phyloP scores from a whole-genome alignment of 92 coral and sea anemone species.

The Epizoanthus ramosus region DNA sequence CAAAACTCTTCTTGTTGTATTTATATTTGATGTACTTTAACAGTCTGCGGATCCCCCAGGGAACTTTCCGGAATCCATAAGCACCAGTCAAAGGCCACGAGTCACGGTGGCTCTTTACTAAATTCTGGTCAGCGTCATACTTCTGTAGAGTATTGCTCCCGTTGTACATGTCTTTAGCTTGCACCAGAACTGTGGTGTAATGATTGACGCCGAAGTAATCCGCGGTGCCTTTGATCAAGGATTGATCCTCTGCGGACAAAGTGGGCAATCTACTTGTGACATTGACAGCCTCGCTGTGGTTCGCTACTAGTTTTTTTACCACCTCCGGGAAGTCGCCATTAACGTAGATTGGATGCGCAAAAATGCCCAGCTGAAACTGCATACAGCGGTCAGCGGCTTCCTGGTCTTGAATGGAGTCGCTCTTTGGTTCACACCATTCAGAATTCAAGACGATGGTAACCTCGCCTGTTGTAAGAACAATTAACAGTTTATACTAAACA shows the following conservation, averaged over 20 bases:
- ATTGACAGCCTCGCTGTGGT: conserved; percentile 59
- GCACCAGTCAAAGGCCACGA: conserved; percentile 61
- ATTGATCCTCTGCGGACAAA: conserved; percentile 67
- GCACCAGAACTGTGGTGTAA: conserved; percentile 62
- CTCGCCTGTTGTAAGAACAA: conserved; percentile 35
- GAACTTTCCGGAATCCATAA: conserved; percentile 60
- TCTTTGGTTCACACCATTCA: conserved; percentile 69
- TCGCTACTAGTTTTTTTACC: conserved; percentile 67
- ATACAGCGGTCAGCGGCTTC: conserved; percentile 73
- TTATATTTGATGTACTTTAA: conserved; percentile 64
- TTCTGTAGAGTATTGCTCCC: conserved; percentile 41
- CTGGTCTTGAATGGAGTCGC: conserved; percentile 40
- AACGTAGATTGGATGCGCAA: conserved; percentile 79
- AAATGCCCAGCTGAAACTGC: conserved; percentile 72
- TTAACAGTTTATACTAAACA: too few species aligned
- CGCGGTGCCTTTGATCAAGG: conserved; percentile 67
- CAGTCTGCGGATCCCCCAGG: conserved; percentile 76
- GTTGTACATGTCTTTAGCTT: conserved; percentile 28
- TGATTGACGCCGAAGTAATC: conserved; percentile 77
- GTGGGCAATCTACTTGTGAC: conserved; percentile 64
- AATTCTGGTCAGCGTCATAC: conserved; percentile 48
- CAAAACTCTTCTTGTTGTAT: conserved; percentile 64
- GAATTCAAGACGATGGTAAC: conserved; percentile 63
- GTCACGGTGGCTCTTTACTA: conserved; percentile 44
- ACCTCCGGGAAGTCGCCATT: conserved; percentile 84